Evolutionary conservation across 2,113 vertebrate genomes (phyloP).

Genomic region (Nesospiza acunhae): DNA sequence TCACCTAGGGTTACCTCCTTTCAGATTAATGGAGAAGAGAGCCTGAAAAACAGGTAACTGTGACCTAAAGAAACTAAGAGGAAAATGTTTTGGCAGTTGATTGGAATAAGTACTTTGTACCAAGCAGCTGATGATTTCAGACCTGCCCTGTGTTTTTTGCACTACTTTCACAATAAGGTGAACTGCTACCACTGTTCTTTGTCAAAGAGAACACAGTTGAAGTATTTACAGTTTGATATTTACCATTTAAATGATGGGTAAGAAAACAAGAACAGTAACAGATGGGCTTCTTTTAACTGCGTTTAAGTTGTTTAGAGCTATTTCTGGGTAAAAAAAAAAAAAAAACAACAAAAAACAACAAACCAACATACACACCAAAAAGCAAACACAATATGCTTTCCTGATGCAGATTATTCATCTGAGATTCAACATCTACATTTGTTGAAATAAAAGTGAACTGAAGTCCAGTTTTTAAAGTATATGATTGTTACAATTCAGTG

Average conservation of each 20-base stretch:
- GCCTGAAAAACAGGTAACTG: neutral
- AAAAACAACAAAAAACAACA: neutral
- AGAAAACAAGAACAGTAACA: conserved; percentile 5
- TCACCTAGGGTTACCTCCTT: neutral
- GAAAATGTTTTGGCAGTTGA: neutral
- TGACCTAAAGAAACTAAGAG: neutral
- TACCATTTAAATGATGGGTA: neutral
- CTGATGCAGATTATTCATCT: neutral
- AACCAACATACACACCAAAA: neutral
- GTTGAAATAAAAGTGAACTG: neutral
- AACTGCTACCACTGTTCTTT: neutral
- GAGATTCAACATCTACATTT: neutral
- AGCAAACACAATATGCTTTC: neutral
- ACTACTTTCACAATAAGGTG: neutral
- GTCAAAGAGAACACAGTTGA: neutral
- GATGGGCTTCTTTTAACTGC: neutral
- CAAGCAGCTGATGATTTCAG: neutral
- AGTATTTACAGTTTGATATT: neutral
- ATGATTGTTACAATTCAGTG: neutral
- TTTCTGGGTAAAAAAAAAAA: neutral
- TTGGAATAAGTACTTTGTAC: neutral
- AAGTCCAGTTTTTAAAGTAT: neutral
- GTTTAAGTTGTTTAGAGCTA: neutral
- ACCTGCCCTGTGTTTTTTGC: neutral
- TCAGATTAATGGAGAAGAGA: neutral